Evolutionary conservation across 1,140 invertebrate genomes (phyloP), one percentile per base, ranked within the genome.

Genomic region (Calliphora vicina): DNA sequence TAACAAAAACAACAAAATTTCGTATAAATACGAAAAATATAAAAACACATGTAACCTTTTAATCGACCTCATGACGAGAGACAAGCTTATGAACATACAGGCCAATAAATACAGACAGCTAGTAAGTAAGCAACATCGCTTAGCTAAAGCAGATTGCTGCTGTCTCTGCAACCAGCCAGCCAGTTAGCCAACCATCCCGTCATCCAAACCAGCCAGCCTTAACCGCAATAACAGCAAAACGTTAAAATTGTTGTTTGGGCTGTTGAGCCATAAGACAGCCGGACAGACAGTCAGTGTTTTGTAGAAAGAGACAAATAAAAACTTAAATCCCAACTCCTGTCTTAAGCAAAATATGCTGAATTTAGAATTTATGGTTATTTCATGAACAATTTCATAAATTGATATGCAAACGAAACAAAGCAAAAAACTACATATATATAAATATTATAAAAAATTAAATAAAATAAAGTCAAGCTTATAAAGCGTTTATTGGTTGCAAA

Each of bases 321-420:
- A 12, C 42, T 50, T 12, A 67, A 67, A 20, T 6, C 50, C n/a
- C n/a, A 23, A 67, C 61, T 67, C 61, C 61, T 67, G 61, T 10
- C 61, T 23, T 20, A 67, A 67, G 61, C 61, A 67, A 50, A 67
- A 23, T 10, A 67, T 23, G 12, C 1, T 12, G 61, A 42, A 76
- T 43, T 42, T 42, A 76, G 73, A 76, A 76, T 76, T 76, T 76
- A 76, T 76, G 73, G 73, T 76, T 76, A 76, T 76, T 76, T 76
- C 73, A 76, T 76, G 73, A 76, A 76, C 73, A 76, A 76, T 76
- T 76, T 76, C 73, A 76, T 76, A 76, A 76, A 76, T 76, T 76
- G 73, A 76, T 76, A 76, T 76, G 73, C 73, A 76, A 76, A 73
- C 15, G 15, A 73, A 57, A 57, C 15, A 17, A n/a, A 17, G 5